Evolutionary conservation across 2,888 invertebrate genomes (phyloP).

Genomic region (Heliconius ethilla): DNA sequence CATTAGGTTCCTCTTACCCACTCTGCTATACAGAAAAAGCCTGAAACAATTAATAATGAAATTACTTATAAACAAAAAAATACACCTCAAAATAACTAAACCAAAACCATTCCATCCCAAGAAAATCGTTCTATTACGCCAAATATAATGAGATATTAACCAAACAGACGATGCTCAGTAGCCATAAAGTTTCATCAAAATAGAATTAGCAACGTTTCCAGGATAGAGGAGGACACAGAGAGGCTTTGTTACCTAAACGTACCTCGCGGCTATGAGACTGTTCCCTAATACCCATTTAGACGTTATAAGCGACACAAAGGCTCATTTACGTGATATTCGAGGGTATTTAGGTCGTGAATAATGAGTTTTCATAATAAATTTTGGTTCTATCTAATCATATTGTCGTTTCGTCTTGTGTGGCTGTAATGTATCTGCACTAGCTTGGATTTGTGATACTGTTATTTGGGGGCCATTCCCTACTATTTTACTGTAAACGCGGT

Average conservation of each 20-base stretch:
- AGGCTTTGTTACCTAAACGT: slow-evolving; percentile 51
- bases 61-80: background rate
- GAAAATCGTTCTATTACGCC: background rate
- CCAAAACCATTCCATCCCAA: background rate
- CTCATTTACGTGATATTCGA: slow-evolving; percentile 52
- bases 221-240: slow-evolving; percentile 53
- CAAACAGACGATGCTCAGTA: slow-evolving; percentile 37
- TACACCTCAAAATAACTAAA: too few species aligned
- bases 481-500: too few species aligned
- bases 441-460: background rate
- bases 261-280: slow-evolving; percentile 19
- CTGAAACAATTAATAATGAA: background rate
- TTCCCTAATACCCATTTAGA: slow-evolving; percentile 45
- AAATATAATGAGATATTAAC: slow-evolving; percentile 28
- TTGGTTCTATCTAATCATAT: slow-evolving; percentile 21
- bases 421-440: slow-evolving; percentile 21
- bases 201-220: slow-evolving; percentile 50
- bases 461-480: background rate
- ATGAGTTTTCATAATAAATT: slow-evolving; percentile 43
- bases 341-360: slow-evolving; percentile 47
- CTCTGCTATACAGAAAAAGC: background rate
- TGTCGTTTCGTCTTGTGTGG: slow-evolving; percentile 8
- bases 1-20: background rate
- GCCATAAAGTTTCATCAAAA: slow-evolving; percentile 45
- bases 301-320: slow-evolving; percentile 47